Conservation (phyloP, 2,888 invertebrate species). For the Campopleginae sp. region DNA sequence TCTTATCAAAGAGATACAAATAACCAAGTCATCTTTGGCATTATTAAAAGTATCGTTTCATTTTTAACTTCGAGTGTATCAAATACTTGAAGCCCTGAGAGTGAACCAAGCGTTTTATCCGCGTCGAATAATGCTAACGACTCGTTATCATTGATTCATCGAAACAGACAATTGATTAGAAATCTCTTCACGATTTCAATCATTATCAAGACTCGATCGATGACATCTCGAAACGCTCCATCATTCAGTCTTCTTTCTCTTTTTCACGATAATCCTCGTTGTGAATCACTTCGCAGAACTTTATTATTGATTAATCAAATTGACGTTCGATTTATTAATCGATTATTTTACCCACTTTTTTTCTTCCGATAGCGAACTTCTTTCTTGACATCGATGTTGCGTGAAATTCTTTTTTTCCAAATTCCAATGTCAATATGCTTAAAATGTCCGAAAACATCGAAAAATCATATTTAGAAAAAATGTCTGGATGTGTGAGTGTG, state of each 20-base stretch:
- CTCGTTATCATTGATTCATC: slow-evolving; percentile 13
- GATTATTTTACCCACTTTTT: background rate
- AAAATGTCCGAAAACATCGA: too few species aligned
- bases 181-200: background rate
- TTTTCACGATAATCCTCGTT: background rate
- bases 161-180: background rate
- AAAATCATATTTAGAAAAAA: too few species aligned
- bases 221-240: too few species aligned
- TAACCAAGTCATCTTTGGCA: background rate
- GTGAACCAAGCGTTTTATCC: too few species aligned
- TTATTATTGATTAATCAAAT: background rate
- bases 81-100: too few species aligned
- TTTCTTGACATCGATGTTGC: too few species aligned
- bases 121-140: background rate
- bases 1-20: background rate
- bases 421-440: too few species aligned
- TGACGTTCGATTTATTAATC: background rate
- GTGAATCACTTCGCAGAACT: background rate
- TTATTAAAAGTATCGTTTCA: background rate
- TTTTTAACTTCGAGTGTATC: background rate
- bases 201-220: background rate
- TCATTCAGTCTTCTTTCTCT: background rate
- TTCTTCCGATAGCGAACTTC: too few species aligned
- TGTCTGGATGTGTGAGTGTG: too few species aligned
- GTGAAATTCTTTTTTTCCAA: too few species aligned